These are phyloP conservation scores for Pseudorasbora parva DNA, from an alignment of 2,113 vertebrate species.

Conservation along the genomic window DNA sequence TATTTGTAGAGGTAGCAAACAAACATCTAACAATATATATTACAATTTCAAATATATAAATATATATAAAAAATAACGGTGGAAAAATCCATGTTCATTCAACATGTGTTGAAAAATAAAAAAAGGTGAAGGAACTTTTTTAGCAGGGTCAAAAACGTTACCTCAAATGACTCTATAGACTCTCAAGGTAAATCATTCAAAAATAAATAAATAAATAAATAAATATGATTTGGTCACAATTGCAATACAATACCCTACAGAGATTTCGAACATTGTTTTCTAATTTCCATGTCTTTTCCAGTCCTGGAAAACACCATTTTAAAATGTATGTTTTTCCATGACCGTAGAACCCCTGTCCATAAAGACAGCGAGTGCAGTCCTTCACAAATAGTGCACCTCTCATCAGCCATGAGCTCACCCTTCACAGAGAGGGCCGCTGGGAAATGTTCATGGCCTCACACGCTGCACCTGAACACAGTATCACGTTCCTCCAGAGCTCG, in stretches of 20 bases:
- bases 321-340: background rate
- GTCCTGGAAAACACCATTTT: background rate
- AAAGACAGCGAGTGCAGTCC: conserved; percentile 17
- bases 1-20: background rate
- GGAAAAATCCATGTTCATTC: background rate
- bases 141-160: background rate
- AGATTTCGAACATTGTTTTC: too few relatives aligned
- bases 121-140: background rate
- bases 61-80: background rate
- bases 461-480: conserved; percentile 15
- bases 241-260: too few relatives aligned
- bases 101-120: too few relatives aligned
- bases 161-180: background rate
- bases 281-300: background rate
- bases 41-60: background rate
- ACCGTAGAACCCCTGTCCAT: conserved; percentile 7
- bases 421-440: conserved; percentile 19
- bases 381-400: conserved; percentile 32
- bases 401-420: conserved; percentile 14
- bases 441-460: conserved; percentile 23
- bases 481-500: conserved; percentile 11
- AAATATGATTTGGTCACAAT: background rate
- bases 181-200: background rate
- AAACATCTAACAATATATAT: background rate
- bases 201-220: background rate